Percentiles rank a stretch among this genome's conserved stretches.
Evolutionary conservation across 2,113 vertebrate species (phyloP).

Genomic region (Lepus europaeus): DNA sequence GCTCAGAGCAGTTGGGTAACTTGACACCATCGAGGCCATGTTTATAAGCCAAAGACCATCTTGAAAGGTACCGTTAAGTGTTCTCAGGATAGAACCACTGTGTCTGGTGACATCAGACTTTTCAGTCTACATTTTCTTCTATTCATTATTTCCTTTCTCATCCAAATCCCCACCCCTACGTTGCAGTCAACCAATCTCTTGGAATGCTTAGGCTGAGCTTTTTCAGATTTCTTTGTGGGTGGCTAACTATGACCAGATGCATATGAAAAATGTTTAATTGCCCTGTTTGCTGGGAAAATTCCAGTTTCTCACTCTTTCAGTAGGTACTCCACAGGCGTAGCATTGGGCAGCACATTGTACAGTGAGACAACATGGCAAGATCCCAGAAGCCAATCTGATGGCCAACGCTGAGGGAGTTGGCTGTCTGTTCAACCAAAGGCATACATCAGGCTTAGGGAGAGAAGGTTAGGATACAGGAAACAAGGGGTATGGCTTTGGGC

Average conservation of each 20-base stretch:
- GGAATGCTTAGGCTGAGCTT: not conserved
- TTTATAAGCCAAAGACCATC: rapidly evolving
- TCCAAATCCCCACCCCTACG: not conserved
- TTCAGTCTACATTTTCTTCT: not conserved
- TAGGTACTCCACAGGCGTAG: not conserved
- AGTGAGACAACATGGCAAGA: not conserved
- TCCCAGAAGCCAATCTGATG: not conserved
- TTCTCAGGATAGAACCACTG: not conserved
- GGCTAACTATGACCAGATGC: not conserved
- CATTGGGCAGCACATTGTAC: not conserved
- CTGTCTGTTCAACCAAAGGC: not conserved
- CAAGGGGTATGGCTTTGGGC: not conserved
- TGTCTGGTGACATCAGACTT: not conserved
- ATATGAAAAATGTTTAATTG: not conserved
- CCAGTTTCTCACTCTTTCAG: not conserved
- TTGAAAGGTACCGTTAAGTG: not conserved
- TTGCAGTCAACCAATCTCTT: not conserved
- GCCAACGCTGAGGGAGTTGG: not conserved
- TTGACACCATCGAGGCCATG: not conserved
- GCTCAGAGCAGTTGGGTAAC: not conserved
- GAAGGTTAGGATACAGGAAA: not conserved
- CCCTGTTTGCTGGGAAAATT: not conserved
- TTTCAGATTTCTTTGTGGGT: not conserved
- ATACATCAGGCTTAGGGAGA: not conserved
- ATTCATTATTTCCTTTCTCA: not conserved